Evolutionary conservation across 2,797 vertebrate genomes (phyloP).

Genomic region (Anisognathus igniventris): DNA sequence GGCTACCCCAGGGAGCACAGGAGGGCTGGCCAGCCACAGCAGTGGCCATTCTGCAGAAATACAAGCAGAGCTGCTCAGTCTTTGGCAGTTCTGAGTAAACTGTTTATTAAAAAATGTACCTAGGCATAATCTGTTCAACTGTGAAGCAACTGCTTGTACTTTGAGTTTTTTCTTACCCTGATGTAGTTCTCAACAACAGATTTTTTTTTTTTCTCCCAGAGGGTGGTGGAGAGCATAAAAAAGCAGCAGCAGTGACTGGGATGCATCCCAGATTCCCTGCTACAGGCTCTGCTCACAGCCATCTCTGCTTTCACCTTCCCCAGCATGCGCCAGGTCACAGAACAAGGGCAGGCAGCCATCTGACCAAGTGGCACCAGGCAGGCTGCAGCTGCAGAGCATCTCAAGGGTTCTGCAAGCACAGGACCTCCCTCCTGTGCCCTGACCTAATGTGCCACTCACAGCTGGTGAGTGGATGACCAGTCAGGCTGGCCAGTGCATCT

Average conservation of each 20-base stretch:
- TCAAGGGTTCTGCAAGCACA: rapidly evolving
- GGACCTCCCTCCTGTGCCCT: neutral
- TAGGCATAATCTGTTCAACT: rapidly evolving
- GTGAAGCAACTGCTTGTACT: neutral
- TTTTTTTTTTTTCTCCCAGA: neutral
- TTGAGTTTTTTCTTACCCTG: neutral
- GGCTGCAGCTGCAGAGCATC: neutral
- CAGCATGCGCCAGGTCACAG: neutral
- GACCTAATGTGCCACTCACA: neutral
- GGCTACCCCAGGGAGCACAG: rapidly evolving
- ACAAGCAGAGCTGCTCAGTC: neutral
- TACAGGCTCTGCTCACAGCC: neutral
- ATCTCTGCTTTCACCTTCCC: neutral
- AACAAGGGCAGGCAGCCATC: neutral
- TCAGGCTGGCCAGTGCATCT: neutral
- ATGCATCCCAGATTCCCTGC: neutral
- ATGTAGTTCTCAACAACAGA: neutral
- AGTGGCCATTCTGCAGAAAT: neutral
- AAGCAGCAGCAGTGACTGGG: neutral
- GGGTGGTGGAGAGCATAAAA: neutral
- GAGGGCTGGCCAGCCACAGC: neutral
- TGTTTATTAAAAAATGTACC: neutral
- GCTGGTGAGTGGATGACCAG: neutral
- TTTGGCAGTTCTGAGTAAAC: neutral
- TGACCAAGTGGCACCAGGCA: neutral